A percentile compares a stretch with the other conserved stretches of the same genome.
Evolutionary conservation across 2,113 vertebrate species (phyloP).

Genomic region (Amphiprion percula): DNA sequence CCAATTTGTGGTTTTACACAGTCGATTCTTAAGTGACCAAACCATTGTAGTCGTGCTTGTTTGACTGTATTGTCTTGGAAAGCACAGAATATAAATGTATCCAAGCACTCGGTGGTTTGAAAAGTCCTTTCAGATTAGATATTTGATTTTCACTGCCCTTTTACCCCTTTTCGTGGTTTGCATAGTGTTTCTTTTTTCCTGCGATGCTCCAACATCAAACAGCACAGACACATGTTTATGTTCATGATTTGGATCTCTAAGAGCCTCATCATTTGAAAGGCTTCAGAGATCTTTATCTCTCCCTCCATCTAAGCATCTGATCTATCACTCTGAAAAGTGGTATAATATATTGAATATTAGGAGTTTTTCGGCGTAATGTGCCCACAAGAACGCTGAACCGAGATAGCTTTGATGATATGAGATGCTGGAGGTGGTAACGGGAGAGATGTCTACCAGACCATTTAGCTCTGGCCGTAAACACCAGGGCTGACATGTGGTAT

Average conservation of each 20-base stretch:
- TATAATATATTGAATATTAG: constrained; percentile 34
- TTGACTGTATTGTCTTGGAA: constrained; percentile 53
- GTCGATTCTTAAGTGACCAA: constrained; percentile 52
- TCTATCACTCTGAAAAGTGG: constrained; percentile 43
- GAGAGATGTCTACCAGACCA: constrained; percentile 54
- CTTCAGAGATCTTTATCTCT: constrained; percentile 73
- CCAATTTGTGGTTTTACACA: constrained; percentile 56
- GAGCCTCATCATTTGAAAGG: constrained; percentile 74
- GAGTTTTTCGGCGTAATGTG: constrained; percentile 20
- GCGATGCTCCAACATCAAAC: constrained; percentile 76
- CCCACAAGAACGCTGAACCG: constrained; percentile 35
- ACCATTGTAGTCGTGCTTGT: constrained; percentile 55
- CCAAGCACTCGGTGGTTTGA: constrained; percentile 62
- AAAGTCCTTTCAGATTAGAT: constrained; percentile 64
- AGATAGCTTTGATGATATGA: constrained; percentile 40
- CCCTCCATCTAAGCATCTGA: constrained; percentile 72
- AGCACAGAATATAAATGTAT: constrained; percentile 50
- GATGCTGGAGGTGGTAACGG: constrained; percentile 46
- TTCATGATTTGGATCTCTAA: constrained; percentile 73
- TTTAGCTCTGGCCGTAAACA: constrained; percentile 65
- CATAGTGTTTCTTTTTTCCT: constrained; percentile 58
- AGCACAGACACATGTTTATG: constrained; percentile 74
- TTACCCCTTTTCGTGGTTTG: constrained; percentile 74
- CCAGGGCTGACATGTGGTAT: constrained; percentile 79
- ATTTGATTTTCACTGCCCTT: constrained; percentile 67